Percentiles rank a stretch among this genome's conserved stretches.
phyloP scores from a whole-genome alignment of 2,797 vertebrate species.

The Podarcis siculus region DNA sequence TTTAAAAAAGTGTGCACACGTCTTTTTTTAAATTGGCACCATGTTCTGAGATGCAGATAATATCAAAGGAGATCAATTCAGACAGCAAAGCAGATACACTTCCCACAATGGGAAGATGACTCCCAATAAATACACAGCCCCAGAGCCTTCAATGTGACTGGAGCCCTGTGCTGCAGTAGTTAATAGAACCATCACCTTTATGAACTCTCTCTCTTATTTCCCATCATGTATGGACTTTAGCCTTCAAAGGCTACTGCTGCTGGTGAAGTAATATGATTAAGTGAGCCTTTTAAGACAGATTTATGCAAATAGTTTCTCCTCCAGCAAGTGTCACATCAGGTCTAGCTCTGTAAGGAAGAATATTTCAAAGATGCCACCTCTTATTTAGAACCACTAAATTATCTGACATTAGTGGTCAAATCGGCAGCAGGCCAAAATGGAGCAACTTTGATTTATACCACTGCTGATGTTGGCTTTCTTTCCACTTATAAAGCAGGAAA shows the following conservation, averaged over 20 bases:
- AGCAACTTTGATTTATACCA: slow-evolving; percentile 64
- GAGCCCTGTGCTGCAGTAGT: slow-evolving; percentile 41
- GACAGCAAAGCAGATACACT: not conserved
- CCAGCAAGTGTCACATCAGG: slow-evolving; percentile 70
- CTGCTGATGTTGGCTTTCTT: slow-evolving; percentile 32
- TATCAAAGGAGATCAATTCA: not conserved
- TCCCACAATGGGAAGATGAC: not conserved
- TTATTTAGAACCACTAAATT: slow-evolving; percentile 72
- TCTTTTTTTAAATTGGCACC: not conserved
- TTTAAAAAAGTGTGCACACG: not conserved
- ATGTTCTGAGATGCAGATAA: not conserved
- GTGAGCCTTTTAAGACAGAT: slow-evolving; percentile 78
- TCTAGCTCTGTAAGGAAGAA: slow-evolving; percentile 67
- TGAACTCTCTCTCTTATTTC: slow-evolving; percentile 76
- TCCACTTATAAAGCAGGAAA: slow-evolving; percentile 40
- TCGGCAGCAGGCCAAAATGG: slow-evolving; percentile 48
- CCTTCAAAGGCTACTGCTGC: slow-evolving; percentile 74
- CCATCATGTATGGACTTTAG: slow-evolving; percentile 79
- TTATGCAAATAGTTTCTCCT: slow-evolving; percentile 74
- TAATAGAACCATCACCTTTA: slow-evolving; percentile 77
- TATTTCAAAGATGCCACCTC: slow-evolving; percentile 75
- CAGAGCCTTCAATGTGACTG: not conserved
- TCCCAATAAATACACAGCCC: not conserved
- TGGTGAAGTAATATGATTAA: slow-evolving; percentile 82
- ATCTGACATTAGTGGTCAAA: slow-evolving; percentile 50